Base-by-base conservation (phyloP, 2,888 invertebrate genomes). In the Trissolcus japonicus region DNA sequence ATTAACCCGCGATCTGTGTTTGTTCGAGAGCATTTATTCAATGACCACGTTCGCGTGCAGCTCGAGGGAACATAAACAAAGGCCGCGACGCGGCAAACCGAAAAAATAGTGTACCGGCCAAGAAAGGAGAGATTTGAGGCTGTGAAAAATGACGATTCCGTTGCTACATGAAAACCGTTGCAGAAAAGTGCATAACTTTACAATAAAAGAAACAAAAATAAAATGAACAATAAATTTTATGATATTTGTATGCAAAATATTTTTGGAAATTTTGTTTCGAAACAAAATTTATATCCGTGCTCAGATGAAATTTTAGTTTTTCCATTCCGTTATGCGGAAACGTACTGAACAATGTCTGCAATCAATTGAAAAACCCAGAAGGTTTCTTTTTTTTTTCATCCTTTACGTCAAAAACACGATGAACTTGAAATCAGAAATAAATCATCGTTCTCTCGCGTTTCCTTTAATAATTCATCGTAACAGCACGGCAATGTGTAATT, bases 391-490 rank as follows among this genome's bases (percentile, higher is more conserved):
- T 54, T 61, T 17, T 11, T 61, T 56, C 54, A 19, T 41, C 46
- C 35, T 35, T 35, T 35, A 35, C 35, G 35, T 51, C 50, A 62
- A 62, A 62, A 40, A 51, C 21, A 43, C 50, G 73, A 63, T 59
- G 75, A 75, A 68, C 75, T 62, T 72, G 71, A 76, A 67, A 67
- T 72, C 60, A 41, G 43, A 55, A 67, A 72, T 72, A 76, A 66
- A 76, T 76, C 76, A 76, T 56, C 40, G 46, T 59, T 46, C 53
- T 65, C 40, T 66, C 11, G 35, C 62, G 48, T 63, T 71, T 71
- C 66, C 69, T 76, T 63, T 76, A 71, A 71, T 76, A 76, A 71
- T 76, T 76, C 71, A 76, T 71, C 53, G 62, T 69, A 75, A 60
- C 69, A 43, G 51, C 21, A 46, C 55, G 46, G 50, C 55, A 29